Evolutionary conservation across 2,113 vertebrate species (phyloP).

Genomic region (Caloenas nicobarica): DNA sequence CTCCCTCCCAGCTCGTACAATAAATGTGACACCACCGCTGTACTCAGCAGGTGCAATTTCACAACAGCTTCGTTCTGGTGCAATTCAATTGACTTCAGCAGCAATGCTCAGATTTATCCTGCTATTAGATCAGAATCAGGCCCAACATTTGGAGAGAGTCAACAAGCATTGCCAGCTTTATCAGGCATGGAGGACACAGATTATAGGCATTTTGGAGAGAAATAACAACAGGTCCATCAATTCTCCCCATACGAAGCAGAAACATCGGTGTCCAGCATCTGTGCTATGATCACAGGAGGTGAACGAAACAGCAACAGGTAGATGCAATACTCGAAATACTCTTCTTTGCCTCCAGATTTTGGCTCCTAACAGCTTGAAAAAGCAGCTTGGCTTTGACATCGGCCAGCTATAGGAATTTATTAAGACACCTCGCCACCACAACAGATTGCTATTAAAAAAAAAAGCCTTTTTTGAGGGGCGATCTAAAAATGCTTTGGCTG

Average conservation of each 20-base stretch:
- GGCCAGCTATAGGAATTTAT: background rate
- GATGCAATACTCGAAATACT: background rate
- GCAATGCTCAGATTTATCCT: background rate
- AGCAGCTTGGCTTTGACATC: background rate
- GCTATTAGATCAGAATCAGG: background rate
- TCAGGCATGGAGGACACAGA: background rate
- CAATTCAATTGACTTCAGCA: background rate
- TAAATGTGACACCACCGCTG: background rate
- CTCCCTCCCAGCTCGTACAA: background rate
- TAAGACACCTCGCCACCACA: background rate
- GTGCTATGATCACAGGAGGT: background rate
- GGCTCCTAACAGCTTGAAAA: background rate
- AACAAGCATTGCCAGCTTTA: background rate
- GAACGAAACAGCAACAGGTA: background rate
- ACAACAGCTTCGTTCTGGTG: background rate
- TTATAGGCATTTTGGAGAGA: background rate
- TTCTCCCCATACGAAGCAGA: background rate
- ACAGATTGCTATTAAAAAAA: background rate
- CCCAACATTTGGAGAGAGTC: background rate
- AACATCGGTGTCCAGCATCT: background rate
- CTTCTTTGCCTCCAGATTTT: background rate
- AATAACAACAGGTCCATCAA: background rate
- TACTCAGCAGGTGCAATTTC: background rate
- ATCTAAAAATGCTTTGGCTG: background rate
- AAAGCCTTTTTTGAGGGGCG: background rate